Evolutionary conservation across 2,888 invertebrate species (phyloP).

Genomic region (Frankliniella intonsa): DNA sequence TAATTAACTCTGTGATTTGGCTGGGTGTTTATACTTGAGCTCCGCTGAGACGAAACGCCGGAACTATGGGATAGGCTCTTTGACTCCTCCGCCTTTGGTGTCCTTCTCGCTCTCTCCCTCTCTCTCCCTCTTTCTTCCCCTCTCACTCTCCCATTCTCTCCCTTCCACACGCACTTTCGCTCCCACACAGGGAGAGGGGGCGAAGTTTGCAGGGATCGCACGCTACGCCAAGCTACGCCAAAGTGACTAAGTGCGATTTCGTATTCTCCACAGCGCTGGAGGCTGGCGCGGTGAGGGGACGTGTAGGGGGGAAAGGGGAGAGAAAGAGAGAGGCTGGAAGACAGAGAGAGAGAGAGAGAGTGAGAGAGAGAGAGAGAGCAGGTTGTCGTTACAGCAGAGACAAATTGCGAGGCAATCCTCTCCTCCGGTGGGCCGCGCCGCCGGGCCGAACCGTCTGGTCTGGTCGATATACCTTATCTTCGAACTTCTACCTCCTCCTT

Average conservation of each 20-base stretch:
- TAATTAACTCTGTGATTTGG: no score
- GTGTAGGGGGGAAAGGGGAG: neutral
- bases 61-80: no score
- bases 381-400: neutral
- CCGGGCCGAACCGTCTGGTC: no score
- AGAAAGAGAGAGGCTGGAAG: no score
- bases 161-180: neutral
- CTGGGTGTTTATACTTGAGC: no score
- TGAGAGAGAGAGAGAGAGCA: neutral
- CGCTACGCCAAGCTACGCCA: neutral
- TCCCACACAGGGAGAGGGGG: neutral
- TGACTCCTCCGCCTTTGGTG: neutral
- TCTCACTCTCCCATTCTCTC: neutral
- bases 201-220: neutral
- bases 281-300: neutral
- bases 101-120: neutral
- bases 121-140: neutral
- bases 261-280: slow-evolving; percentile 8
- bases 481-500: neutral
- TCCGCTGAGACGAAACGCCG: no score
- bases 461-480: neutral
- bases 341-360: neutral
- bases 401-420: slow-evolving; percentile 19
- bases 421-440: neutral
- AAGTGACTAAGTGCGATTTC: slow-evolving; percentile 26